phyloP scores from a whole-genome alignment of 2,888 invertebrate species.

The Spilarctia lutea region DNA sequence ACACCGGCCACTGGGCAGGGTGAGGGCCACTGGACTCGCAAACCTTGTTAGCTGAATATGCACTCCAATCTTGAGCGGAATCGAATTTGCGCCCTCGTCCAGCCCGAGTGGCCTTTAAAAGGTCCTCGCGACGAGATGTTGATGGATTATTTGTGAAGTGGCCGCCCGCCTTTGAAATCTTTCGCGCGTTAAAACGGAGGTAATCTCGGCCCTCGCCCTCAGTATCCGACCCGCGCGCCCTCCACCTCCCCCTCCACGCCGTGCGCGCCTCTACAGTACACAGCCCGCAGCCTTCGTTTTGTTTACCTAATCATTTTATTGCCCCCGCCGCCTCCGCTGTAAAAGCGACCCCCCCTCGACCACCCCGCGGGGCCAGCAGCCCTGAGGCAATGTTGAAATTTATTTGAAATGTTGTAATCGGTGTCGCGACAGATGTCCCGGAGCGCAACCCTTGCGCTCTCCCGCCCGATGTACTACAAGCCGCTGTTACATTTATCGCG shows the following conservation, averaged over 20 bases:
- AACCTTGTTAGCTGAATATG: conserved; percentile 82
- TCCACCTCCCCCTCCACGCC: conserved; percentile 38
- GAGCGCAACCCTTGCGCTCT: conserved; percentile 62
- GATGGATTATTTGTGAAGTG: conserved; percentile 86
- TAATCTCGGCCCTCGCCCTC: conserved; percentile 72
- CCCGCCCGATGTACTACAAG: conserved; percentile 73
- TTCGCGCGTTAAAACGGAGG: conserved; percentile 86
- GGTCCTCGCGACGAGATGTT: conserved; percentile 73
- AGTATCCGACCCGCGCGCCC: conserved; percentile 32
- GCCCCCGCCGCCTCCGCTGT: conserved; percentile 51
- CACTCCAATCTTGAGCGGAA: conserved; percentile 81
- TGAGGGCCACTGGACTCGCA: conserved; percentile 36
- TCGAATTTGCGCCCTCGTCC: conserved; percentile 73
- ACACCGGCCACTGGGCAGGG: conserved; percentile 23
- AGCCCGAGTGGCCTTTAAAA: conserved; percentile 68
- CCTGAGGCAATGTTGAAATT: conserved; percentile 57
- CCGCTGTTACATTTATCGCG: conserved; percentile 72
- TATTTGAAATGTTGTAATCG: conserved; percentile 67
- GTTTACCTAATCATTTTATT: conserved; percentile 84
- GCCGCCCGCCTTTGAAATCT: conserved; percentile 83
- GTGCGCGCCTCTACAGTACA: conserved; percentile 59
- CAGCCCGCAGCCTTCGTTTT: conserved; percentile 75
- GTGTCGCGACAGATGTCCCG: conserved; percentile 69
- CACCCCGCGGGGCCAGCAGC: conserved; percentile 41
- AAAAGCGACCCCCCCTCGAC: conserved; percentile 30